Percentiles rank a stretch among this genome's conserved stretches.
Evolutionary conservation across 2,888 invertebrate genomes (phyloP).

Genomic region (Scaptomyza caliginosa): DNA sequence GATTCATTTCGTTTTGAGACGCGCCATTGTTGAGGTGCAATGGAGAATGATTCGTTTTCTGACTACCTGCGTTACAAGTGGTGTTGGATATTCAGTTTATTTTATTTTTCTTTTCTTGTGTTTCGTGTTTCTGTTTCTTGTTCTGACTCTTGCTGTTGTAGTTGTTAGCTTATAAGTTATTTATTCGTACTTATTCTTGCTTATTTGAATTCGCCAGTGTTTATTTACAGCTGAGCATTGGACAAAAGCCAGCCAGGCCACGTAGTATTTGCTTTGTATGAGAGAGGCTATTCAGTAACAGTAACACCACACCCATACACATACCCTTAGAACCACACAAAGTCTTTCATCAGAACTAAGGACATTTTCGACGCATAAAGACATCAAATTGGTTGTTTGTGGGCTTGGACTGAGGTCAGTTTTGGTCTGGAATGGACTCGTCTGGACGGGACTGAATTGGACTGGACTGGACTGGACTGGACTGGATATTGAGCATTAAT

Average conservation of each 20-base stretch:
- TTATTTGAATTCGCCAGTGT: conserved; percentile 77
- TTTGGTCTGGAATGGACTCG: neutral
- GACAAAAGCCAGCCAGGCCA: conserved; percentile 18
- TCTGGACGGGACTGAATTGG: neutral
- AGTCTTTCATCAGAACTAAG: conserved; percentile 7
- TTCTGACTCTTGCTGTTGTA: too few species aligned
- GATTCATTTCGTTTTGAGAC: conserved; percentile 60
- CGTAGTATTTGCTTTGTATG: conserved; percentile 49
- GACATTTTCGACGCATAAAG: conserved; percentile 9
- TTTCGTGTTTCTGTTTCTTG: neutral
- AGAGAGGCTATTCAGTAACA: conserved; percentile 11
- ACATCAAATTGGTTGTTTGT: conserved; percentile 8
- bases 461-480: neutral
- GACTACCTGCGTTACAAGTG: conserved; percentile 33
- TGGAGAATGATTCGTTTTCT: conserved; percentile 38
- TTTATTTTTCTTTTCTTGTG: neutral
- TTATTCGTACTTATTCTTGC: conserved; percentile 77
- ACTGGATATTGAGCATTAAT: conserved; percentile 61
- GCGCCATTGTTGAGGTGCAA: conserved; percentile 71
- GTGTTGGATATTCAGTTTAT: conserved; percentile 19
- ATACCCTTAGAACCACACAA: neutral
- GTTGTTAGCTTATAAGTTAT: conserved; percentile 70
- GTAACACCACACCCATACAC: neutral
- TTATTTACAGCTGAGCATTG: conserved; percentile 77
- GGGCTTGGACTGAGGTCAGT: conserved; percentile 31